Evolutionary conservation across 2,113 vertebrate genomes (phyloP), one percentile per base, ranked within the genome.

Genomic region (Austrofundulus limnaeus): DNA sequence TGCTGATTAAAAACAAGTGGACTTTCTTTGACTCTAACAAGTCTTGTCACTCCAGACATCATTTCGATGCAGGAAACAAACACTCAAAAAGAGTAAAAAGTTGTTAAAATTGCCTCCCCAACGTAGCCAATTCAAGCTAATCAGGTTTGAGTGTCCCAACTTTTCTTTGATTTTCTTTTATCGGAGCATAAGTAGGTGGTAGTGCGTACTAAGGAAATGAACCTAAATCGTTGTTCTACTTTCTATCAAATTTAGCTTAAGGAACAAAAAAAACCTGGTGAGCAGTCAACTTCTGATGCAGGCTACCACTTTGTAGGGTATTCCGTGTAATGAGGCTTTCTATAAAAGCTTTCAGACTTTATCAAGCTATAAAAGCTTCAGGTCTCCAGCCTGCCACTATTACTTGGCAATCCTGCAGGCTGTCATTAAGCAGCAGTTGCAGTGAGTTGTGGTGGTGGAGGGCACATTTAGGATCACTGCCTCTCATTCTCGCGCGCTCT

Each of bases 331-430:
- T 92, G 85, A 90, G 88, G 63, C 46, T 47, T 63, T 77, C 78
- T 86, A 88, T 9, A 92, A 82, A 92, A 83, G 90, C 91, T 93
- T 92, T 93, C 89, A 92, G 90, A 89, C 88, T 91, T 90, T 89
- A 93, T 93, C 87, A 93, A 87, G 83, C 81, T 84, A 83, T 93
- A 92, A 92, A 92, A 91, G 91, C 90, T 63, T 75, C 84, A 73
- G 81, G 85, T 82, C 82, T 84, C 72, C 70, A 62, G 63, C 51
- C 65, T 31, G 25, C 66, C 54, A 52, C 72, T 76, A 70, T 83
- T 77, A 80, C 74, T 65, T 57, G 43, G 74, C 58, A 77, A 20
- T 74, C 60, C 77, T 46, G 73, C 80, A 66, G 73, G 51, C 63
- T 60, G 78, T 77, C 72, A 88, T 88, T 80, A 87, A 62, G 70